phyloP scores from a whole-genome alignment of 2,888 invertebrate species.

The Melitaea athalia region DNA sequence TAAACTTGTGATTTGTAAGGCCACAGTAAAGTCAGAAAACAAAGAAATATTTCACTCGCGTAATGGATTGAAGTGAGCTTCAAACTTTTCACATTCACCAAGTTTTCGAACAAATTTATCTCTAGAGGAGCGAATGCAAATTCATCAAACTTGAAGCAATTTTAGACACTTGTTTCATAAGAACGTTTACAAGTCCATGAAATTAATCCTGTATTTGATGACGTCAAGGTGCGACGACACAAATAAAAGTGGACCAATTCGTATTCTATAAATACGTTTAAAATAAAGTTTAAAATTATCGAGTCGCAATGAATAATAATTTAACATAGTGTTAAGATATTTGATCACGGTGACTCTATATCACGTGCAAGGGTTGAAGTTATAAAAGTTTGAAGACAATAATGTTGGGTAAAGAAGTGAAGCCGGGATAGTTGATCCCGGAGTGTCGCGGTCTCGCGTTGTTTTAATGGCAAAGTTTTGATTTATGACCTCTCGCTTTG shows the following conservation, averaged over 20 bases:
- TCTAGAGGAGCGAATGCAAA: conserved; percentile 74
- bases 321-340: background rate
- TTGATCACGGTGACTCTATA: conserved; percentile 26
- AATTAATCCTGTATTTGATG: conserved; percentile 42
- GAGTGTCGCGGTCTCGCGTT: conserved; percentile 64
- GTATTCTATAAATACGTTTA: background rate
- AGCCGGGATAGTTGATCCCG: conserved; percentile 65
- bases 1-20: conserved; percentile 73
- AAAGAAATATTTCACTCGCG: conserved; percentile 82
- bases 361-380: conserved; percentile 52
- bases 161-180: conserved; percentile 76
- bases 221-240: background rate
- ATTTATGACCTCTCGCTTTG: conserved; percentile 58
- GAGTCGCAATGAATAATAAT: background rate
- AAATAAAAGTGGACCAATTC: background rate
- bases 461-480: conserved; percentile 71
- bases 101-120: conserved; percentile 81
- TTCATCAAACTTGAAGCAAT: conserved; percentile 80
- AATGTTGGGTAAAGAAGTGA: conserved; percentile 62
- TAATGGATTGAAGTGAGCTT: conserved; percentile 82
- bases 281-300: background rate
- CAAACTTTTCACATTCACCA: conserved; percentile 81
- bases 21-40: conserved; percentile 72
- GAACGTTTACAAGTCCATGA: conserved; percentile 65
- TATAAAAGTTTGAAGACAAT: conserved; percentile 67